These are phyloP conservation scores for Sitodiplosis mosellana DNA, from an alignment of 1,140 invertebrate species.

Conservation along the genomic window DNA sequence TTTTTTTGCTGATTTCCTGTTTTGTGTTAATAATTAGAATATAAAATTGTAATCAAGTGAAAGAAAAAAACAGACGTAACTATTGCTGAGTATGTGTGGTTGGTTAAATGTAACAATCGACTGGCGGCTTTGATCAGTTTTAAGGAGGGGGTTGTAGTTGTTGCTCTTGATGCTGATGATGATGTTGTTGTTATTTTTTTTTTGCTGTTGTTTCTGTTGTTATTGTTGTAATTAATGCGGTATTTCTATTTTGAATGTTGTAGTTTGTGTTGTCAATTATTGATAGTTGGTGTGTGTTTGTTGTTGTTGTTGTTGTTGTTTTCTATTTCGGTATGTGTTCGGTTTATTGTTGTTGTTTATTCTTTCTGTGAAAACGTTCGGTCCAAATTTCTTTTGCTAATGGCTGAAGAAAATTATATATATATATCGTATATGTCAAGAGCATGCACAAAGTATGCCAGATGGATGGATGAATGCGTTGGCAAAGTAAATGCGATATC, in stretches of 20 bases:
- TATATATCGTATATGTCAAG: not conserved
- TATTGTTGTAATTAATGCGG: not conserved
- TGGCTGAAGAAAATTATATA: not conserved
- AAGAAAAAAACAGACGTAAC: no score
- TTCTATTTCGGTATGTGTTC: slow-evolving; percentile 7
- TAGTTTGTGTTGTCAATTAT: not conserved
- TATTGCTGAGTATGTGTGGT: not conserved
- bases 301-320: slow-evolving; percentile 1
- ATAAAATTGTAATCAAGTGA: no score
- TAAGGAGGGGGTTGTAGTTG: slow-evolving; percentile 1
- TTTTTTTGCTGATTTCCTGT: no score
- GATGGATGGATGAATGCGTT: not conserved
- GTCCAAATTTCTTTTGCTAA: slow-evolving; percentile 2
- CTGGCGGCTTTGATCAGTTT: slow-evolving; percentile 16
- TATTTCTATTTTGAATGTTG: not conserved
- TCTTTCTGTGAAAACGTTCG: slow-evolving; percentile 1
- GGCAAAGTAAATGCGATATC: not conserved
- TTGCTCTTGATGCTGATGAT: no score
- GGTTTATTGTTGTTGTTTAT: not conserved
- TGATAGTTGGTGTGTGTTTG: slow-evolving; percentile 1
- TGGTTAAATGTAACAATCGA: slow-evolving; percentile 16
- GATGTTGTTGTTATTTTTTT: not conserved
- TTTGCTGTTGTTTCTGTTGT: slow-evolving; percentile 1
- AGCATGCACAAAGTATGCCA: not conserved
- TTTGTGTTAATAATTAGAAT: no score